These are phyloP conservation scores for Kobus ellipsiprymnus DNA, from an alignment of 2,113 vertebrate species.

Conservation along the genomic window DNA sequence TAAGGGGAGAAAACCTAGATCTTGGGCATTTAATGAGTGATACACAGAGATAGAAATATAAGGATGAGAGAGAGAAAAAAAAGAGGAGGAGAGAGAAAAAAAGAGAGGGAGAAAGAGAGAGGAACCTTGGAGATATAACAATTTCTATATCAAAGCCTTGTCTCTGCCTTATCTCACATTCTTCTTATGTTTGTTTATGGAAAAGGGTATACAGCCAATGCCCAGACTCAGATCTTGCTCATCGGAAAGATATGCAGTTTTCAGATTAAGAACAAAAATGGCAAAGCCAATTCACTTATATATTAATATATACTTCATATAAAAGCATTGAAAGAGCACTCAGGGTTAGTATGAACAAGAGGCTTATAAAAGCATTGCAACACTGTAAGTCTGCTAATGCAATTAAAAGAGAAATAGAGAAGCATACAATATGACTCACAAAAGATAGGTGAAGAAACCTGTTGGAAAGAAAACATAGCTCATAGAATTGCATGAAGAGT, in stretches of 20 bases:
- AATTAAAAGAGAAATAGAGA: neutral
- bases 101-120: neutral
- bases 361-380: neutral
- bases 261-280: neutral
- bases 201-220: neutral
- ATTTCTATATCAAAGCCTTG: neutral
- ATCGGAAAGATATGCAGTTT: neutral
- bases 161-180: neutral
- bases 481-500: neutral
- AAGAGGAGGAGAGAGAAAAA: neutral
- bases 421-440: fast-evolving
- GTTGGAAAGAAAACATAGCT: neutral
- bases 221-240: neutral
- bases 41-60: neutral
- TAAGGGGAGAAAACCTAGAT: neutral
- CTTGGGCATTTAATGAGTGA: neutral
- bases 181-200: too few relatives aligned
- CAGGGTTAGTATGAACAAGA: neutral
- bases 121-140: neutral
- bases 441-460: neutral
- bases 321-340: neutral
- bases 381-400: neutral
- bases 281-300: neutral
- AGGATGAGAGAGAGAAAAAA: neutral
- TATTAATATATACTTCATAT: neutral